Base-by-base conservation (phyloP, 2,797 vertebrate species). In the Macrochelys suwanniensis region DNA sequence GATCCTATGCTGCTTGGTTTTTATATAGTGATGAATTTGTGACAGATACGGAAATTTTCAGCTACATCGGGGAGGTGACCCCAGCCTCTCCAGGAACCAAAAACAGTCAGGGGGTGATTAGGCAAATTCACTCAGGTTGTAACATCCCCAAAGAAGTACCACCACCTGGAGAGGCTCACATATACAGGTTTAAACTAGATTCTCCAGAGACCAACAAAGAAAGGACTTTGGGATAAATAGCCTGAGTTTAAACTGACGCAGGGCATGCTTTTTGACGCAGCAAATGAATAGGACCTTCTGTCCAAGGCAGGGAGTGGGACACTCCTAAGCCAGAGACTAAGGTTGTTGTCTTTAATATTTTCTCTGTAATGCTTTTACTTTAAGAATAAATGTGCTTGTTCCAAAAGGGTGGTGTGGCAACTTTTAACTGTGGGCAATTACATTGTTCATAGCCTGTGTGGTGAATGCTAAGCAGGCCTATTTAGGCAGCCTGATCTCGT, bases 1-100 rank as follows among this genome's bases (percentile, higher is more conserved):
- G 8, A 54, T 83, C 51, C 74, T 47, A 26, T 50, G 16, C 47
- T 28, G 47, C 15, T 31, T 79, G 0, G 0, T 26, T 0, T 78
- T 71, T 84, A 56, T 28, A 1, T 56, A 42, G 3, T 45, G 37
- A 78, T 42, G 47, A 65, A 65, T n/a, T 65, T 65, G 33, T 65
- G 61, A 65, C 15, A n/a, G 61, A n/a, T 19, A n/a, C 2, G 2
- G 61, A 13, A 16, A n/a, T 17, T 37, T 68, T 17, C 17, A 37
- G 61, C 33, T n/a, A 10, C 19, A 37, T 68, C 7, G 31, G 15
- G 12, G 33, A 13, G 7, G 7, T 61, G 59, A 33, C 31, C 7
- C 7, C 59, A 61, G 15, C 59, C 15, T 7, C 31, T 33, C 31
- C 31, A 31, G 31, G 59, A 61, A 61, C 31, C 17, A 61, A 61